Evolutionary conservation across 1,140 invertebrate species (phyloP), one percentile per base, ranked within the genome.

Genomic region (Leptinotarsa defecta): DNA sequence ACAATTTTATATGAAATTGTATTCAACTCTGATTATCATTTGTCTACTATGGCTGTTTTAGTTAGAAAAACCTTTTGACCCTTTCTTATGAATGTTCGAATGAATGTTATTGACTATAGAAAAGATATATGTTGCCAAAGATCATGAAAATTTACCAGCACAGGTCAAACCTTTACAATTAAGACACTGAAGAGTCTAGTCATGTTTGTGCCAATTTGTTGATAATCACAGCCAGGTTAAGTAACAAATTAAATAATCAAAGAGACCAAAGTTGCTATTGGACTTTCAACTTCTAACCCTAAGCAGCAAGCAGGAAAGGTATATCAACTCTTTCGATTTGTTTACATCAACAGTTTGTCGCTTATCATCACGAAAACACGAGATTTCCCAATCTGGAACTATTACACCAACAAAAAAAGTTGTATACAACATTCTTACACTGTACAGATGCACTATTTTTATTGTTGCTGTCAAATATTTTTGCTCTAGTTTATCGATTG

Each of bases 391-490:
- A 43, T 34, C 65, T n/a, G 13, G 43, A 24, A 68, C 19, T 34
- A 65, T n/a, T 13, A 19, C 17, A 64, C 20, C 24, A 64, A 64
- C 13, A 64, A 64, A 20, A 34, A 64, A 22, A 64, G 20, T 64
- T 19, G 13, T 64, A 20, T 64, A 13, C 63, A 17, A 20, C 63
- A 19, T 34, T 34, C 43, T 48, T 15, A 69, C 20, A 24, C 43
- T 27, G 13, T 19, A 13, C 20, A 43, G 68, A 78, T 76, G 71
- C 62, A 74, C 69, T 80, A 75, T 77, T 74, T 34, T 68, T 64
- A 63, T 74, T 76, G 76, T 79, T 79, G 73, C 74, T 78, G 76
- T 76, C 76, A 79, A 79, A 78, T 43, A 75, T 64, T 64, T 64
- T 64, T 20, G 24, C 20, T 64, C 63, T 64, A 64, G 63, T 64